These are phyloP conservation scores for Silurus aristotelis DNA, from an alignment of 2,797 vertebrate genomes.

Conservation along the genomic window DNA sequence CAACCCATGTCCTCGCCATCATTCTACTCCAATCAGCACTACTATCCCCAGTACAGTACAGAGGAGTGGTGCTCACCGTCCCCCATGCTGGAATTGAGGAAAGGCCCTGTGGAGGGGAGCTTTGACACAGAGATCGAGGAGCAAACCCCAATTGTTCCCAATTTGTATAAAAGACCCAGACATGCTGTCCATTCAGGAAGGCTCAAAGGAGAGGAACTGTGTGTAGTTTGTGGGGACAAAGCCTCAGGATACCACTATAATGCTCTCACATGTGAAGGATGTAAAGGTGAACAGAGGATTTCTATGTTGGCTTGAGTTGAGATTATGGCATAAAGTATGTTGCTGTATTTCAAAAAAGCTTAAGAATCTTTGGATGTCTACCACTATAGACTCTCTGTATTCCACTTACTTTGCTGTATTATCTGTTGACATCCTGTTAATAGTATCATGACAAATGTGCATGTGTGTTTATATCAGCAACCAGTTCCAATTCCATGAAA, in stretches of 20 bases:
- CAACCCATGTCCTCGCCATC: conserved; percentile 80
- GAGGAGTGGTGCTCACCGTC: conserved; percentile 91
- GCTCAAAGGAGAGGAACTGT: conserved; percentile 92
- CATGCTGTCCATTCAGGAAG: conserved; percentile 76
- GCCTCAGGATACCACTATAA: conserved; percentile 99
- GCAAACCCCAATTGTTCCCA: conserved; percentile 69
- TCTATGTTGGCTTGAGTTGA: neutral
- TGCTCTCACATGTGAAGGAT: conserved; percentile 96
- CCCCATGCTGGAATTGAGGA: conserved; percentile 85
- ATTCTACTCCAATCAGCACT: conserved; percentile 87
- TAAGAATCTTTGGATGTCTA: neutral
- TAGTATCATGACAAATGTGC: neutral
- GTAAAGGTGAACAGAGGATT: conserved; percentile 82
- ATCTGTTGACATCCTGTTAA: neutral
- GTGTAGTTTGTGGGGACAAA: conserved; percentile 96
- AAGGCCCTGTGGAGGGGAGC: conserved; percentile 80
- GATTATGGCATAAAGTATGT: neutral
- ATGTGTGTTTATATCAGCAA: neutral
- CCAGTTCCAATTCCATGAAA: neutral
- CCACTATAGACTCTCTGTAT: neutral
- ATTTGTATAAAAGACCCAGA: conserved; percentile 80
- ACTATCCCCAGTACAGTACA: conserved; percentile 82
- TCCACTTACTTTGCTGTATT: neutral
- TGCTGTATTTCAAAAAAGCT: neutral
- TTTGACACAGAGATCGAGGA: conserved; percentile 81